phyloP scores from a whole-genome alignment of 2,113 vertebrate genomes.

The Tyto alba region DNA sequence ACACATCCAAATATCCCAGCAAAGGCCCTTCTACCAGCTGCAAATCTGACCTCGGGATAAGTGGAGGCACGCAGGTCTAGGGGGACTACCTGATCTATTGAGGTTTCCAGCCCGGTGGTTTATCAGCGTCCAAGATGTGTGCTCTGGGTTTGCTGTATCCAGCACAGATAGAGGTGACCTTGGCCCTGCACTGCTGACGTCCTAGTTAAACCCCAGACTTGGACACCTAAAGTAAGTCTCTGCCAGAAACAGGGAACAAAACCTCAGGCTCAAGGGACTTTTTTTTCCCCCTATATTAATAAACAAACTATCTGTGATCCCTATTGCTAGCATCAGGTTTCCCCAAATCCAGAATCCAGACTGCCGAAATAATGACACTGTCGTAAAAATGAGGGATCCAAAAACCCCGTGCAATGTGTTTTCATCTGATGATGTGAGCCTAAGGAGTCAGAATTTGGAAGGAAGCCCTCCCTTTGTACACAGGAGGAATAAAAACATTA shows the following conservation, averaged over 20 bases:
- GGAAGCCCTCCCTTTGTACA: neutral
- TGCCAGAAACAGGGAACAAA: neutral
- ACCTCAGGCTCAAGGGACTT: neutral
- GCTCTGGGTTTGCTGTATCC: neutral
- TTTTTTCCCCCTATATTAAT: neutral
- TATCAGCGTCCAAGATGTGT: neutral
- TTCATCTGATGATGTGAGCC: neutral
- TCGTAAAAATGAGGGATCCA: neutral
- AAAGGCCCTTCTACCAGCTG: neutral
- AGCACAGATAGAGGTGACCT: neutral
- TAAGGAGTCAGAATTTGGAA: neutral
- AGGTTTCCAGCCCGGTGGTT: constrained; percentile 21
- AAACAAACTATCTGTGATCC: neutral
- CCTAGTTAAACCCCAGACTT: neutral
- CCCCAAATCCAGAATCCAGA: neutral
- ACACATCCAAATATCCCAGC: neutral
- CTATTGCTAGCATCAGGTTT: neutral
- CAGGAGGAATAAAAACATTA: neutral
- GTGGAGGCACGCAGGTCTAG: rapidly evolving
- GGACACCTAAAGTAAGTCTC: neutral
- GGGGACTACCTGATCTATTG: neutral
- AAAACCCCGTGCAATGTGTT: neutral
- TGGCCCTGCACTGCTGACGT: neutral
- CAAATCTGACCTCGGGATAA: neutral
- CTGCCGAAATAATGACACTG: neutral